Conservation (phyloP, 2,113 vertebrate species). For the Heptranchias perlo region DNA sequence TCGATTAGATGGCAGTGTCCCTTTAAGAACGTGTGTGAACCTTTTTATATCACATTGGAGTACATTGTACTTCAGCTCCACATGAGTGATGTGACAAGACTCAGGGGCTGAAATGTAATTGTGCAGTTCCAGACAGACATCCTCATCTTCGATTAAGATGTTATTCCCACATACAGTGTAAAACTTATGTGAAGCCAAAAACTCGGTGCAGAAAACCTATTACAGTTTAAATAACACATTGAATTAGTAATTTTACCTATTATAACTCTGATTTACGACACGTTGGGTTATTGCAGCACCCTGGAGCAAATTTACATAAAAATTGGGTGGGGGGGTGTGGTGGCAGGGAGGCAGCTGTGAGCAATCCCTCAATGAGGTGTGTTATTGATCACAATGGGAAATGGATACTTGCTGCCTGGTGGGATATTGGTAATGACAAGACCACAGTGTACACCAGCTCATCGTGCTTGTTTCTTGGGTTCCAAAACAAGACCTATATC, state of each 20-base stretch:
- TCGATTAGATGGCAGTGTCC: not conserved
- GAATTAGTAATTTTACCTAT: slow-evolving; percentile 9
- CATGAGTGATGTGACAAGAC: not conserved
- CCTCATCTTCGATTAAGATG: not conserved
- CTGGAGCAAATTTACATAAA: not conserved
- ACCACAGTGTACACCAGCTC: not conserved
- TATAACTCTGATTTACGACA: not conserved
- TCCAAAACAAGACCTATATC: not conserved
- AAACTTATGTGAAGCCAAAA: not conserved
- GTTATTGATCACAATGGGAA: not conserved
- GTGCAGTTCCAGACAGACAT: not conserved
- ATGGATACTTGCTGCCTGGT: not conserved
- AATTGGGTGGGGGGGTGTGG: no score
- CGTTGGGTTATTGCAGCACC: not conserved
- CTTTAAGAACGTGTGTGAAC: not conserved
- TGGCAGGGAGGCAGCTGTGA: not conserved
- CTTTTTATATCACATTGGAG: not conserved
- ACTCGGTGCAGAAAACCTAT: not conserved
- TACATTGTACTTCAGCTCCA: not conserved
- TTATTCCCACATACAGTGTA: not conserved
- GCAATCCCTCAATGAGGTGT: not conserved
- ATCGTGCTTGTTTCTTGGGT: not conserved
- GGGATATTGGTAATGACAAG: not conserved
- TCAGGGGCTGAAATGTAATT: not conserved
- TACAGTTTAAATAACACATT: slow-evolving; percentile 30